Conservation (phyloP, 2,113 vertebrate genomes). For the Carassius gibelio region DNA sequence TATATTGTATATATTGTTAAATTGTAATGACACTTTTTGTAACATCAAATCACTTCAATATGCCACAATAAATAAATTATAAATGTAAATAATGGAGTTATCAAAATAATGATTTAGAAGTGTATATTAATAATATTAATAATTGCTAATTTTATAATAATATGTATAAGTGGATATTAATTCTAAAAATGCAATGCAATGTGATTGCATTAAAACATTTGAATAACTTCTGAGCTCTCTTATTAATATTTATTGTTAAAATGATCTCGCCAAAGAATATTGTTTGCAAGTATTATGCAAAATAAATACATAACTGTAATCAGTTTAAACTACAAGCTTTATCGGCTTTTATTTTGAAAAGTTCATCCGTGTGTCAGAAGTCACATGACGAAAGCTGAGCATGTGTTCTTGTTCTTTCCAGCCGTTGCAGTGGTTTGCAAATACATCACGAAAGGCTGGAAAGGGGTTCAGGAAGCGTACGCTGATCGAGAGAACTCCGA, state of each 20-base stretch:
- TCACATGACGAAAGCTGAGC: neutral
- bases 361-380: neutral
- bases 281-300: neutral
- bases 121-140: too few species aligned
- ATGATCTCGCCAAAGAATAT: neutral
- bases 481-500: conserved; percentile 82
- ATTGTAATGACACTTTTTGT: too few species aligned
- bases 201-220: neutral
- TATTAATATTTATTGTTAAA: neutral
- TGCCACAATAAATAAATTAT: too few species aligned
- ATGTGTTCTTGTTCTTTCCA: conserved; percentile 66
- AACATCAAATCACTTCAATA: too few species aligned
- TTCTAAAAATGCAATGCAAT: neutral
- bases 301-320: neutral
- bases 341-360: neutral
- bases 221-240: neutral
- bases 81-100: too few species aligned
- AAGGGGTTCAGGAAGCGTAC: conserved; percentile 84
- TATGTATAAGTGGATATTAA: neutral
- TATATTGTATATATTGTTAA: too few species aligned
- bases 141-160: too few species aligned
- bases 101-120: too few species aligned
- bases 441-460: conserved; percentile 95
- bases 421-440: conserved; percentile 88
- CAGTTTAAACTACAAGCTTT: neutral